Conservation (phyloP, 2,113 vertebrate genomes). For the Anarhynchus alexandrinus region DNA sequence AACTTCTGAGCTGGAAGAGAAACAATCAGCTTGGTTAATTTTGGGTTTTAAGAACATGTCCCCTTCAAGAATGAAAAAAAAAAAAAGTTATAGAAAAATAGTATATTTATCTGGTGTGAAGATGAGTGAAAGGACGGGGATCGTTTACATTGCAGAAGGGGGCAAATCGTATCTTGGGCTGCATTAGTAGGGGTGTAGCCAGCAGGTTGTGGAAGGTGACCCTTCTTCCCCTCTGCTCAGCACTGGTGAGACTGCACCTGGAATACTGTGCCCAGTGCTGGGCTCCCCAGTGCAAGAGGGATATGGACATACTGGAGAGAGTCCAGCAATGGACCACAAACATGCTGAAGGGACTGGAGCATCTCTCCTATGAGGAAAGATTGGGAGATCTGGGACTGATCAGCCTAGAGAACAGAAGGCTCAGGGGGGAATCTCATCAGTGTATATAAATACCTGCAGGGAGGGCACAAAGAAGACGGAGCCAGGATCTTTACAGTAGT, state of each 20-base stretch:
- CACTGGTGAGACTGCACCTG: neutral
- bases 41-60: neutral
- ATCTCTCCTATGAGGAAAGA: neutral
- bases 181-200: neutral
- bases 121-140: neutral
- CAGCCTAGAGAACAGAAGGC: neutral
- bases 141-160: neutral
- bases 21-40: neutral
- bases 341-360: neutral
- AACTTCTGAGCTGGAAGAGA: neutral
- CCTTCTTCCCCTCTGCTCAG: neutral
- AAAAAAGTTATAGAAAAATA: neutral
- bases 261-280: neutral
- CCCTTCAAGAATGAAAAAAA: neutral
- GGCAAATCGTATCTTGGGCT: neutral
- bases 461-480: too few species aligned
- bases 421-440: neutral
- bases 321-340: neutral
- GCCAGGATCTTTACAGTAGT: too few species aligned
- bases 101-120: neutral
- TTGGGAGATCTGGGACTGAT: neutral
- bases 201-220: neutral
- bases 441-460: too few species aligned
- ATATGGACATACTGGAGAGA: neutral
- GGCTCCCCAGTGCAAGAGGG: neutral